phyloP scores from a whole-genome alignment of 2,888 invertebrate genomes.

The Elmis aenea region DNA sequence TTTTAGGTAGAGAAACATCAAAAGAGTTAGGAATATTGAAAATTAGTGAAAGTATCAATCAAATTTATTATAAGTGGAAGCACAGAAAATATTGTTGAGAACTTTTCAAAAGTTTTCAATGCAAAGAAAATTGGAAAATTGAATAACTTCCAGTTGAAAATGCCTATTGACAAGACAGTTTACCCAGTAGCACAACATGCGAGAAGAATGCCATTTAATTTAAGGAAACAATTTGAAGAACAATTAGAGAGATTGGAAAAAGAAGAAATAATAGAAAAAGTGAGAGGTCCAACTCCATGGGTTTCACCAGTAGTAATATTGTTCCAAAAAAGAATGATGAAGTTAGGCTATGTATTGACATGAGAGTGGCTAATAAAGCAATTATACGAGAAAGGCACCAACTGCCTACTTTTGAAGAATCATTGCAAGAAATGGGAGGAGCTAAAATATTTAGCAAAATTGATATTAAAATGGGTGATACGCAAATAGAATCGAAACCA shows the following conservation, averaged over 20 bases:
- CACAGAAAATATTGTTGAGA: background rate
- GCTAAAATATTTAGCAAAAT: constrained; percentile 28
- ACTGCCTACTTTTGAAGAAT: constrained; percentile 23
- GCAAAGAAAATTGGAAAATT: constrained; percentile 26
- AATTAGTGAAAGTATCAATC: background rate
- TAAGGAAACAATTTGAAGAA: constrained; percentile 13
- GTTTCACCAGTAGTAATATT: constrained; percentile 24
- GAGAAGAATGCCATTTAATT: constrained; percentile 19
- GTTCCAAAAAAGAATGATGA: constrained; percentile 19
- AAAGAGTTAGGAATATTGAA: constrained; percentile 3
- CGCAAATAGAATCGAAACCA: constrained; percentile 35
- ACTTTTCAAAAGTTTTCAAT: no score
- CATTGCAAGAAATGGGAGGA: constrained; percentile 17
- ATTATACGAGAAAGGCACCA: constrained; percentile 22
- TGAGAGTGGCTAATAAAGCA: constrained; percentile 23
- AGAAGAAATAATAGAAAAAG: constrained; percentile 20
- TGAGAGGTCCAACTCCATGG: constrained; percentile 19
- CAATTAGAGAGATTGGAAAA: constrained; percentile 15
- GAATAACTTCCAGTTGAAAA: constrained; percentile 13
- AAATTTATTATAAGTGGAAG: no score
- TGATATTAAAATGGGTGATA: constrained; percentile 37
- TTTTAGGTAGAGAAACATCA: constrained; percentile 6
- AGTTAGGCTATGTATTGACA: constrained; percentile 18
- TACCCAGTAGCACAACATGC: constrained; percentile 18
- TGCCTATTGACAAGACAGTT: constrained; percentile 16